Evolutionary conservation across 2,888 invertebrate genomes (phyloP).

Genomic region (Synergus itoensis): DNA sequence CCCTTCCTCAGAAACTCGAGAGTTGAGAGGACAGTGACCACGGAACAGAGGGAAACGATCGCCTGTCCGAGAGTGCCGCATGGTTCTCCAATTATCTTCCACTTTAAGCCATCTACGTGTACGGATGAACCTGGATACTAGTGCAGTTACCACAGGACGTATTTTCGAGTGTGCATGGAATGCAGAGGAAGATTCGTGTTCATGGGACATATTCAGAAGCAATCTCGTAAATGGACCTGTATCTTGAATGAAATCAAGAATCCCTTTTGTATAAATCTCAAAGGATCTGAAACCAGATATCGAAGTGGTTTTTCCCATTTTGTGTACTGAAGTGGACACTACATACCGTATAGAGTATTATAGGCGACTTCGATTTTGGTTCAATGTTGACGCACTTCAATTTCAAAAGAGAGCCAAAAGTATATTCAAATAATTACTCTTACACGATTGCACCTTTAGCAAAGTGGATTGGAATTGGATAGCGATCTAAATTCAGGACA

Average conservation of each 20-base stretch:
- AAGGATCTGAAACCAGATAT: slow-evolving; percentile 27
- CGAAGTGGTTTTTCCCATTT: not conserved
- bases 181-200: slow-evolving; percentile 20
- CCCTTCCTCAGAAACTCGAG: slow-evolving; percentile 30
- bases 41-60: slow-evolving; percentile 17
- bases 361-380: slow-evolving; percentile 7
- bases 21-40: slow-evolving; percentile 30
- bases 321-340: not conserved
- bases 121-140: slow-evolving; percentile 6
- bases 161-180: slow-evolving; percentile 9
- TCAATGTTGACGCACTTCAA: not conserved
- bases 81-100: slow-evolving; percentile 38
- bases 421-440: slow-evolving; percentile 33
- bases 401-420: not conserved
- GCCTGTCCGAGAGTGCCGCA: slow-evolving; percentile 38
- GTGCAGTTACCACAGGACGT: slow-evolving; percentile 22
- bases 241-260: slow-evolving; percentile 32
- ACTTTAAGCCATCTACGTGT: slow-evolving; percentile 24
- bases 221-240: slow-evolving; percentile 39
- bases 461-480: slow-evolving; percentile 23
- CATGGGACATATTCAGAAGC: slow-evolving; percentile 36
- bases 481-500: not conserved
- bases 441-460: not conserved
- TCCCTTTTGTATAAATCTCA: slow-evolving; percentile 32
- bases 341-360: not conserved